Base-by-base conservation (phyloP, 2,888 invertebrate species). In the Metalampra italica region DNA sequence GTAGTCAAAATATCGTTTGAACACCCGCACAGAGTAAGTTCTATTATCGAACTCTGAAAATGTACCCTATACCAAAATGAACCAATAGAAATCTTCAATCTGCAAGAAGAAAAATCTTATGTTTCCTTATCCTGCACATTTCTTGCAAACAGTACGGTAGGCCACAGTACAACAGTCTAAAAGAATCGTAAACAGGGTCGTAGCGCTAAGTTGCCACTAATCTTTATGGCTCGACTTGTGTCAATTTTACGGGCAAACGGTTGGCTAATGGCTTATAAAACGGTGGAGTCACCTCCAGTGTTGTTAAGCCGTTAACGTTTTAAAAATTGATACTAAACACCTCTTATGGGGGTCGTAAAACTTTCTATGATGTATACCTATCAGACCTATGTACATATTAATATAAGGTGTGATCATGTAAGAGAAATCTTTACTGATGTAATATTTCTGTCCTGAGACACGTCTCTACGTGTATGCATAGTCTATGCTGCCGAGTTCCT, bases 221-320 rank as follows among this genome's bases (percentile, higher is more conserved):
- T 78, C 74, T 80, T 75, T 71, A 81, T 64, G 67, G 66, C 60
- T 53, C 65, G 66, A 71, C 71, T 75, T 74, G 71, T 72, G 78
- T 79, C 78, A 74, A 76, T 68, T 75, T 79, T 72, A 80, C 66
- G 69, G 62, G 60, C 67, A 68, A 78, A 77, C 75, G 68, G 75
- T 75, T 75, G 68, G 67, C 68, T 77, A 78, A 82, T 75, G 68
- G 72, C 58, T 56, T 62, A 67, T 74, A 69, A 75, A 74, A 57
- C 57, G 64, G 59, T 57, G 63, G 58, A 57, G 57, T 49, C 59
- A 62, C 56, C 59, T 59, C 61, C 49, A 39, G 15, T 42, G 22
- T 41, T 55, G 54, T 56, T 55, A 49, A 59, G 60, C 54, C 65
- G 64, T 75, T 70, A 70, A 67, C 62, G 62, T 68, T 78, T 78